These are phyloP conservation scores for Molossus molossus DNA, from an alignment of 2,797 vertebrate species.

Conservation along the genomic window DNA sequence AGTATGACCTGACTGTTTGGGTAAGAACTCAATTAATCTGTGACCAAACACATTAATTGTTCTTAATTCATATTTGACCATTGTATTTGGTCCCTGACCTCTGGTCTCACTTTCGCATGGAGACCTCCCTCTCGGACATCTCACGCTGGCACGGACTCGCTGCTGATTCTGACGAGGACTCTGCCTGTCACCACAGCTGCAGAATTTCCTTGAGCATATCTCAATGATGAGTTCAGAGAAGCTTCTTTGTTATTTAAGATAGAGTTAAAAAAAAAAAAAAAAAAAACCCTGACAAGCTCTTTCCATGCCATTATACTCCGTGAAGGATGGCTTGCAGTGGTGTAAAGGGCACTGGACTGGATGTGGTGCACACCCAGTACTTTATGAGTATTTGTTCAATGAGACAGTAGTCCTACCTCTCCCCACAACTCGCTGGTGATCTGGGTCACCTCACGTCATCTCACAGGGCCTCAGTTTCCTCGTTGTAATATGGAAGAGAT, in stretches of 20 bases:
- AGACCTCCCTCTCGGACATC: slow-evolving; percentile 83
- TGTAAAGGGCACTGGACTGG: background rate
- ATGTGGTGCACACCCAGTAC: background rate
- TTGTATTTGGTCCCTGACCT: slow-evolving; percentile 87
- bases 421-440: background rate
- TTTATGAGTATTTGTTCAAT: background rate
- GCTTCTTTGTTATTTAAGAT: slow-evolving; percentile 77
- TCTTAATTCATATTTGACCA: slow-evolving; percentile 87
- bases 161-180: slow-evolving; percentile 77
- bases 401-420: background rate
- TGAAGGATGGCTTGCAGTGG: background rate
- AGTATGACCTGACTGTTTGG: slow-evolving; percentile 82
- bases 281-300: slow-evolving; percentile 67
- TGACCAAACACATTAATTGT: slow-evolving; percentile 87
- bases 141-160: slow-evolving; percentile 79
- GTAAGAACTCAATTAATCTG: slow-evolving; percentile 89
- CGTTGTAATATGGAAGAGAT: background rate
- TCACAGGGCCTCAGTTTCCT: background rate
- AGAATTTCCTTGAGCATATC: slow-evolving; percentile 81
- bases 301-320: slow-evolving; percentile 20
- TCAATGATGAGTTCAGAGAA: slow-evolving; percentile 77
- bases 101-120: slow-evolving; percentile 82
- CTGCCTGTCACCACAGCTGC: slow-evolving; percentile 83
- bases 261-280: background rate
- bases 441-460: background rate